Base-by-base conservation (phyloP, 2,888 invertebrate species). In the Ophioninae sp. region DNA sequence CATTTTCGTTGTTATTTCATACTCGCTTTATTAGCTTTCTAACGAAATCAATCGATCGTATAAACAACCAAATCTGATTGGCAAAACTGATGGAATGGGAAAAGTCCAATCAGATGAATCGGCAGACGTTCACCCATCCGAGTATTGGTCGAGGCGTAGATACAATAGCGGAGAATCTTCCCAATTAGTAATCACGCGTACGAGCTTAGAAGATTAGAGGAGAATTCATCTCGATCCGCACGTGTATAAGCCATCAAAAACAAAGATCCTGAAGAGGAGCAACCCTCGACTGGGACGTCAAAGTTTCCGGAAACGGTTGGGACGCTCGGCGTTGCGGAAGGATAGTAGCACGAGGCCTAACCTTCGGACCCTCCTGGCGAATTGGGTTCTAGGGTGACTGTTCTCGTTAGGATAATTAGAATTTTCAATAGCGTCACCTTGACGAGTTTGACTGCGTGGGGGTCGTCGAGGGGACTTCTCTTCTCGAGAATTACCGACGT, bases 381-480 rank as follows among this genome's bases (percentile, higher is more conserved):
- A 39, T 23, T 41, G 79, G 30, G 30, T 57, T 67, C 10, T 30
- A 41, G 75, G n/a, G 79, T 61, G 75, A 50, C 13, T 59, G 67
- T 61, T 65, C 75, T 82, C 81, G 68, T 84, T 79, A 84, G 72
- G 73, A 64, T 84, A 84, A 84, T 84, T 82, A 76, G 59, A 67
- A 82, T 79, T 84, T 84, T 82, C 81, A 82, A 84, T 84, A 76
- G 84, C 81, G 79, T 79, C 81, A 73, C 68, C 76, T 76, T 50
- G 76, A 76, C 64, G 76, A 84, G 72, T 69, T 79, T 79, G 39
- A 57, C 62, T 30, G 17, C 20, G 62, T 7, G 10, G 21, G 20
- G 30, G 5, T n/a, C 23, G 7, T 72, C 41, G 8, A 39, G 30
- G 59, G 72, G 80, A 75, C 17, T 68, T 59, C 23, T 62, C 50